Evolutionary conservation across 2,888 invertebrate species (phyloP).

Genomic region (Arenicola marina): DNA sequence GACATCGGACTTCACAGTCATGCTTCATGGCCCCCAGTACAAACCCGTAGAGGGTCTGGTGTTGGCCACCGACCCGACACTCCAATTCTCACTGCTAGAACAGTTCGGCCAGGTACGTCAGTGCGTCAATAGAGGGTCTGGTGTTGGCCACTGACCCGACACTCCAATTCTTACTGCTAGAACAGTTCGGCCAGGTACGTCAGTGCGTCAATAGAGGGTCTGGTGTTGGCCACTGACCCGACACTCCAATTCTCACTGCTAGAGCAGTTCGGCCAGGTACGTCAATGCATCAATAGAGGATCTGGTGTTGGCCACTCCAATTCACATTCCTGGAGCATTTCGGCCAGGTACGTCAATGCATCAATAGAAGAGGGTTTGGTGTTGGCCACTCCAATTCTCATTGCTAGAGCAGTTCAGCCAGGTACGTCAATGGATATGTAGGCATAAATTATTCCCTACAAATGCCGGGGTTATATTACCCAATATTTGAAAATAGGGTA

Average conservation of each 20-base stretch:
- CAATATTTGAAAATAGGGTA: too few relatives aligned
- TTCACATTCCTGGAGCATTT: slow-evolving; percentile 93
- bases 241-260: slow-evolving; percentile 86
- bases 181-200: slow-evolving; percentile 88
- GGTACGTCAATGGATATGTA: slow-evolving; percentile 69
- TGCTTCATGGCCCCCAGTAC: slow-evolving; percentile 85
- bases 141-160: slow-evolving; percentile 83
- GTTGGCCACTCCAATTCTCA: slow-evolving; percentile 91
- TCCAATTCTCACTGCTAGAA: slow-evolving; percentile 90
- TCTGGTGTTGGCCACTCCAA: slow-evolving; percentile 91
- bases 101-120: slow-evolving; percentile 84
- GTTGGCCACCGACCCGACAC: slow-evolving; percentile 79
- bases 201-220: slow-evolving; percentile 81
- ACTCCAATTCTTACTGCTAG: slow-evolving; percentile 89
- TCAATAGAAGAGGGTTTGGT: slow-evolving; percentile 94
- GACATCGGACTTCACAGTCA: slow-evolving; percentile 63
- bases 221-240: slow-evolving; percentile 86
- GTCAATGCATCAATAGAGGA: slow-evolving; percentile 77
- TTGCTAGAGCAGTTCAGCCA: slow-evolving; percentile 94
- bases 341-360: slow-evolving; percentile 75
- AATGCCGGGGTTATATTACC: too few relatives aligned
- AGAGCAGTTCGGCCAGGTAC: slow-evolving; percentile 91
- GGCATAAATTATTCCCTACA: too few relatives aligned
- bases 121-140: slow-evolving; percentile 85
- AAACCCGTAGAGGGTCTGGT: slow-evolving; percentile 89